phyloP scores from a whole-genome alignment of 1,140 invertebrate genomes.

The Drosophila trapezifrons region DNA sequence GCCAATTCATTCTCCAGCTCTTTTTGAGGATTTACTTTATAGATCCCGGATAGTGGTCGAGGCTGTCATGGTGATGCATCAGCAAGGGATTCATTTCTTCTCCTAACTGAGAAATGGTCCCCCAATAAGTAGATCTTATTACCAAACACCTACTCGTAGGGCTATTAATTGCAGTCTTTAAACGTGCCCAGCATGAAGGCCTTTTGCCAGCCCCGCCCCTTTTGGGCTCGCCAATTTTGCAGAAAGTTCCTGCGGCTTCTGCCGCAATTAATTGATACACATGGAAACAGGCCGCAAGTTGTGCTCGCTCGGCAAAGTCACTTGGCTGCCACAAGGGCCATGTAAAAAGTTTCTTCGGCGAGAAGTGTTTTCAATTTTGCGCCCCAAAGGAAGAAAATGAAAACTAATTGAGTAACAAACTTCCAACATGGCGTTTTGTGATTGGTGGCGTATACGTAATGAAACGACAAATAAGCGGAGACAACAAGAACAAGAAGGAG shows the following conservation, averaged over 20 bases:
- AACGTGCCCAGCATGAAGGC: conserved; percentile 48
- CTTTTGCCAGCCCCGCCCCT: neutral
- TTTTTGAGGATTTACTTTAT: conserved; percentile 2
- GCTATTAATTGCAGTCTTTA: conserved; percentile 59
- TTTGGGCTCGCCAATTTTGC: conserved; percentile 34
- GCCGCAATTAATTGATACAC: conserved; percentile 78
- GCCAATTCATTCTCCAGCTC: conserved; percentile 17
- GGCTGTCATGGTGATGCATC: neutral
- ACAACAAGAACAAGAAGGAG: conserved; percentile 50
- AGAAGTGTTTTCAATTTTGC: conserved; percentile 78
- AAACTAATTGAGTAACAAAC: conserved; percentile 82
- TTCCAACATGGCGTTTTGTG: conserved; percentile 76
- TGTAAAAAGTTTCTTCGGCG: conserved; percentile 68
- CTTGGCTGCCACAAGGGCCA: conserved; percentile 56
- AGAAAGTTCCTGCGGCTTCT: conserved; percentile 74
- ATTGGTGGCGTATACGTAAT: conserved; percentile 80
- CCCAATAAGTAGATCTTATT: neutral
- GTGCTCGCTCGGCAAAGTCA: conserved; percentile 64
- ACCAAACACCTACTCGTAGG: conserved; percentile 1
- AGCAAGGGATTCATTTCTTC: neutral
- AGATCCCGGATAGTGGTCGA: neutral
- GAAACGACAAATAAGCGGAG: conserved; percentile 73
- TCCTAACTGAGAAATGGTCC: neutral
- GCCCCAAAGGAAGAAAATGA: conserved; percentile 64
- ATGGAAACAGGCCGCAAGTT: conserved; percentile 74